These are phyloP conservation scores for Laterallus jamaicensis DNA, from an alignment of 2,113 vertebrate species.

Conservation along the genomic window DNA sequence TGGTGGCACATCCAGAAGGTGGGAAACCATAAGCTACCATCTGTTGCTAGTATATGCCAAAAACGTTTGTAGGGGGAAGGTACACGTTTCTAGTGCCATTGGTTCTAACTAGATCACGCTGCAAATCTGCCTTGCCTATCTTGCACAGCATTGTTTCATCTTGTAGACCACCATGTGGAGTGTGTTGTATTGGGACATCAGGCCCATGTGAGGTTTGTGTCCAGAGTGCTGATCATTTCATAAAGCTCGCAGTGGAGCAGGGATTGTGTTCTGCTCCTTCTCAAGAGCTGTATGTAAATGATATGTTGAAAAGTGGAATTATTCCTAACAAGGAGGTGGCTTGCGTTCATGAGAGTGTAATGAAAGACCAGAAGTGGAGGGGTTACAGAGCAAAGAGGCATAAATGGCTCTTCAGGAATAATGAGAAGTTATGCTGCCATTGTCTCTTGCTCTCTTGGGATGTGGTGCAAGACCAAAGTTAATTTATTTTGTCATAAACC, in stretches of 20 bases:
- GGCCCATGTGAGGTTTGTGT: background rate
- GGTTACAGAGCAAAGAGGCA: background rate
- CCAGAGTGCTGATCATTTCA: background rate
- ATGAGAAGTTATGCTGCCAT: background rate
- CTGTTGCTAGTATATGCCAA: background rate
- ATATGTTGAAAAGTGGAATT: background rate
- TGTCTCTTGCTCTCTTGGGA: background rate
- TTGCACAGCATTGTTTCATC: background rate
- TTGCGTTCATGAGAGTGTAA: background rate
- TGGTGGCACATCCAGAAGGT: background rate
- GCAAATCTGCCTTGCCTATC: background rate
- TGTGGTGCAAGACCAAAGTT: background rate
- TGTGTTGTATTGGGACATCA: background rate
- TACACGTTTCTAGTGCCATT: background rate
- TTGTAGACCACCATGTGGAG: too few relatives aligned
- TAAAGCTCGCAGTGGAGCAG: background rate
- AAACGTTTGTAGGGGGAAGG: background rate
- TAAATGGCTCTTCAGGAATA: background rate
- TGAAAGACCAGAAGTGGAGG: background rate
- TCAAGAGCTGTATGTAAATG: background rate
- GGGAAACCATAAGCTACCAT: background rate
- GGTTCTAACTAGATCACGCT: background rate
- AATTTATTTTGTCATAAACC: constrained; percentile 17
- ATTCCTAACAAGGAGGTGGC: background rate
- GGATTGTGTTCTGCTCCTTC: background rate